Base-by-base conservation (phyloP, 2,888 invertebrate species). In the Amphipyra berbera region DNA sequence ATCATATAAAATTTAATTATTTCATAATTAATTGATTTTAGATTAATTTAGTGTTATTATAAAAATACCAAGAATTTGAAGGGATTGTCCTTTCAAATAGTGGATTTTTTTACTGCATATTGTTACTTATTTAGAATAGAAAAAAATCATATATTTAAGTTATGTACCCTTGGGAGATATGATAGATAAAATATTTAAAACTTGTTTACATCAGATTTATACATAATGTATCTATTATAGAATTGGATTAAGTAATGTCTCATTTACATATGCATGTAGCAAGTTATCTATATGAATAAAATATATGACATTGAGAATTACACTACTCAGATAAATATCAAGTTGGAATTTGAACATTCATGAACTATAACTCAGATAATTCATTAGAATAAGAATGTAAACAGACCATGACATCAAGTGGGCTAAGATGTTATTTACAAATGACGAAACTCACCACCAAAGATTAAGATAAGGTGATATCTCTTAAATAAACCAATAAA, bases 381-480 rank as follows among this genome's bases (percentile, higher is more conserved):
- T 21, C 35, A 30, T 45, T 4, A 8, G n/a, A 41, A n/a, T 37
- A 33, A 9, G 13, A 45, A 53, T 42, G 12, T 37, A 50, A 40
- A 58, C 40, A 65, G 30, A 50, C 38, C 27, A 49, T 21, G 5
- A 35, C 42, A 58, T 8, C 5, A 44, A 57, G n/a, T 50, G 37
- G 47, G 21, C 21, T 21, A 38, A 7, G 60, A 58, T 38, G 41
- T 61, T 47, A 54, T 69, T 64, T 65, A 69, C 58, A 73, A 38
- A 56, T 74, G 66, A 76, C 68, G 61, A 66, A 73, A 76, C 61
- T 65, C 58, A 68, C 46, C 53, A 73, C 55, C 13, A 46, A 56
- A 65, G 73, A 74, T 73, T 59, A 63, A 73, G 83, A 82, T 84
- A 82, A 82, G 82, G 71, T 75, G 72, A 64, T 61, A 62, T 68